phyloP scores from a whole-genome alignment of 2,113 vertebrate species.

The Australoheros scitulus region DNA sequence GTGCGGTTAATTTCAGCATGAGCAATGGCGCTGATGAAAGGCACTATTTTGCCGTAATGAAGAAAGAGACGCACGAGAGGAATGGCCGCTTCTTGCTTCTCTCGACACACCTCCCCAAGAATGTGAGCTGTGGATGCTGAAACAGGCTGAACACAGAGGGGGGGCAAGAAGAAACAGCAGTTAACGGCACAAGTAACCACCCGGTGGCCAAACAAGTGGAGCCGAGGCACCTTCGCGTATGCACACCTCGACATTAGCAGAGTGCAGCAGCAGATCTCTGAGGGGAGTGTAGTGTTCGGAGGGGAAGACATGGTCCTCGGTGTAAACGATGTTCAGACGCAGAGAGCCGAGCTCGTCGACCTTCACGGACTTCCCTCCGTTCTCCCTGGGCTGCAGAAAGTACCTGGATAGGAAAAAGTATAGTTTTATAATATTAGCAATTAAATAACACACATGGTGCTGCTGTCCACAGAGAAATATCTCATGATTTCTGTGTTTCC shows the following conservation, averaged over 20 bases:
- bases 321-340: slow-evolving; percentile 96
- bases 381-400: slow-evolving; percentile 95
- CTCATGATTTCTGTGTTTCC: too few species aligned
- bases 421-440: not conserved
- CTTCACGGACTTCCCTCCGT: slow-evolving; percentile 90
- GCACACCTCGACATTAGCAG: slow-evolving; percentile 88
- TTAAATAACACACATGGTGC: too few species aligned
- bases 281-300: slow-evolving; percentile 92
- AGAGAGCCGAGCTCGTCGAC: slow-evolving; percentile 94
- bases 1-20: slow-evolving; percentile 95
- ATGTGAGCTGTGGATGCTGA: slow-evolving; percentile 92
- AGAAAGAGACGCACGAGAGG: slow-evolving; percentile 95
- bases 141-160: slow-evolving; percentile 84
- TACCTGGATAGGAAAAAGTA: slow-evolving; percentile 81
- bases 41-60: slow-evolving; percentile 94
- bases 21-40: slow-evolving; percentile 96
- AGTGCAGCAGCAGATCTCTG: slow-evolving; percentile 89
- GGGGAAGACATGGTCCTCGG: slow-evolving; percentile 96
- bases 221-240: not conserved
- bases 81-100: slow-evolving; percentile 97
- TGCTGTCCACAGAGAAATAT: too few species aligned
- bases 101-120: slow-evolving; percentile 95
- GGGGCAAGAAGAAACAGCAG: not conserved
- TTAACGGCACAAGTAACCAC: too few species aligned
- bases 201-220: not conserved